Conservation (phyloP, 2,797 vertebrate genomes). For the Centroberyx gerrardi region DNA sequence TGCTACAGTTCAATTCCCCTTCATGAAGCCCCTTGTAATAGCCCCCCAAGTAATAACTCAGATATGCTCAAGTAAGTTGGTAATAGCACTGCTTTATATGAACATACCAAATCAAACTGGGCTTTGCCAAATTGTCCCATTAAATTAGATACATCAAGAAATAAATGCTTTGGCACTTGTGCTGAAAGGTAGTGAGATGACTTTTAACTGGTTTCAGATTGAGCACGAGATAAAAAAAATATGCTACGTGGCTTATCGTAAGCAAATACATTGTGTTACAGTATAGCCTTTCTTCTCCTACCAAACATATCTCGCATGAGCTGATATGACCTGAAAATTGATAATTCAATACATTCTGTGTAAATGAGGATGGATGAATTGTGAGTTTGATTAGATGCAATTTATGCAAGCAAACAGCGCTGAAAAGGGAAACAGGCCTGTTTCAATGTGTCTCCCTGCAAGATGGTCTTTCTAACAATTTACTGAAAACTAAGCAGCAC, state of each 20-base stretch:
- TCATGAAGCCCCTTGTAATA: not conserved
- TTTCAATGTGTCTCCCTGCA: too few relatives aligned
- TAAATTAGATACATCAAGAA: not conserved
- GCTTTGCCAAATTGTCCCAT: not conserved
- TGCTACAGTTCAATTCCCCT: not conserved
- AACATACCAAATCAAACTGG: not conserved
- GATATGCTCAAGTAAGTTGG: not conserved
- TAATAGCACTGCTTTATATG: not conserved
- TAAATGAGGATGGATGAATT: slow-evolving; percentile 46
- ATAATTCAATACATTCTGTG: slow-evolving; percentile 30
- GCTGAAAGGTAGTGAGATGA: not conserved
- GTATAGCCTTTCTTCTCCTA: not conserved
- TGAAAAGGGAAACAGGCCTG: slow-evolving; percentile 33
- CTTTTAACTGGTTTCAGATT: not conserved
- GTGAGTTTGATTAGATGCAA: slow-evolving; percentile 60
- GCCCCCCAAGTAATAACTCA: not conserved
- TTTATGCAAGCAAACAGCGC: slow-evolving; percentile 51
- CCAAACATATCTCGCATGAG: not conserved
- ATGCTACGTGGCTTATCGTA: not conserved
- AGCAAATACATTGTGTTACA: not conserved
- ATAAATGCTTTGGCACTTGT: not conserved
- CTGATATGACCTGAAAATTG: not conserved
- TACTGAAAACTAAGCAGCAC: slow-evolving; percentile 5
- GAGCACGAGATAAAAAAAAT: not conserved
- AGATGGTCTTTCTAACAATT: not conserved